Percentiles rank a stretch among this genome's conserved stretches.
Evolutionary conservation across 2,113 vertebrate genomes (phyloP).

Genomic region (Seriola quinqueradiata): DNA sequence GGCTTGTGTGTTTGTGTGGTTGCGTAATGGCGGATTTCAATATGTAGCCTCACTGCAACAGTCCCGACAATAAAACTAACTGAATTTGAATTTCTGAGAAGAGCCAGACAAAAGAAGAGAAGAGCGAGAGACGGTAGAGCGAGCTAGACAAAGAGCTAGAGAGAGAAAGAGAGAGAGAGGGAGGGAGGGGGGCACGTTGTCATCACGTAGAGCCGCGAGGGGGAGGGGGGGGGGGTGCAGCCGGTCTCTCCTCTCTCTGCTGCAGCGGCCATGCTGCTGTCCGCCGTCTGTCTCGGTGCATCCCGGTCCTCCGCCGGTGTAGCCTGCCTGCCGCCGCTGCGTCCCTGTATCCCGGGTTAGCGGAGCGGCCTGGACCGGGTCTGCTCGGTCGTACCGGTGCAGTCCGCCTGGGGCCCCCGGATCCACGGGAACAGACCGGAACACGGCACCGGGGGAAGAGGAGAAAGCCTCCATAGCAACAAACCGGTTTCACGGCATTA

Average conservation of each 20-base stretch:
- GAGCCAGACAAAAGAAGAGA: conserved; percentile 41
- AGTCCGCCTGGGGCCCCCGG: neutral
- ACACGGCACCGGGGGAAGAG: conserved; percentile 27
- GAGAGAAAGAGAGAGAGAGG: neutral
- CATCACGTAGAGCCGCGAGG: conserved; percentile 55
- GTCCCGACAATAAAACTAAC: neutral
- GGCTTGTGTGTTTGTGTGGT: neutral
- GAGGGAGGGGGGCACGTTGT: conserved; percentile 29
- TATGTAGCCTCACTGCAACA: too few relatives aligned
- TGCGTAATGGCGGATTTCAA: too few relatives aligned
- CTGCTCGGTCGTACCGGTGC: conserved; percentile 1
- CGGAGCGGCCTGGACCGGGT: conserved; percentile 10
- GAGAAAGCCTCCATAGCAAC: conserved; percentile 74
- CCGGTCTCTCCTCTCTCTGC: conserved; percentile 68
- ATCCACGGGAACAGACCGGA: conserved; percentile 18
- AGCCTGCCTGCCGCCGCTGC: conserved; percentile 30
- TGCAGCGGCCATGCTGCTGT: conserved; percentile 77
- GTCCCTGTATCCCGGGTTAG: conserved; percentile 37
- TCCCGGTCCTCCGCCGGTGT: conserved; percentile 54
- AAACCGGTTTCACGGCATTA: conserved; percentile 70
- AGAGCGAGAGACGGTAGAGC: conserved; percentile 19
- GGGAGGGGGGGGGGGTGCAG: conserved; percentile 6
- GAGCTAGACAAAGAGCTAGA: conserved; percentile 5
- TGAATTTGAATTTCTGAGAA: conserved; percentile 16
- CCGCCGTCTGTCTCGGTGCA: conserved; percentile 51